These are phyloP conservation scores for Dendrolimus pini DNA, from an alignment of 2,888 invertebrate genomes.

Conservation along the genomic window DNA sequence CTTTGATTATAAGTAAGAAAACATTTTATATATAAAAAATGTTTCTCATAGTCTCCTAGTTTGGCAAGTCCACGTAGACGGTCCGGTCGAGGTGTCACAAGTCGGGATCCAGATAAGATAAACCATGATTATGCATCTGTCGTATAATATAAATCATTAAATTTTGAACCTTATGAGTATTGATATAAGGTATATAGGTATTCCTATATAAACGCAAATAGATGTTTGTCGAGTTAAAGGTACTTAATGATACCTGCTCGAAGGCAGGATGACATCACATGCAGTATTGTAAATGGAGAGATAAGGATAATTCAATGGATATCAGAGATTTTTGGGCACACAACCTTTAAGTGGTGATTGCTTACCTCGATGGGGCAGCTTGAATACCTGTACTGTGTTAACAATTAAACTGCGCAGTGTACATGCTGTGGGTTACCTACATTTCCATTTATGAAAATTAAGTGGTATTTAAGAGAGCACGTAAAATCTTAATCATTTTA, in stretches of 20 bases:
- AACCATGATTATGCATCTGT: slow-evolving; percentile 15
- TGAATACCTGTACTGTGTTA: slow-evolving; percentile 13
- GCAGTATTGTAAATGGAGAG: slow-evolving; percentile 49
- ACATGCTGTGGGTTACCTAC: no score
- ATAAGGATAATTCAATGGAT: slow-evolving; percentile 50
- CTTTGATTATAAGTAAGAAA: neutral
- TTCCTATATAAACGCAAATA: slow-evolving; percentile 3
- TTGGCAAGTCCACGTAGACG: slow-evolving; percentile 30
- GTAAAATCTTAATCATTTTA: slow-evolving; percentile 1
- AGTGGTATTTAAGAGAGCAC: no score
- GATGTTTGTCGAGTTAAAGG: slow-evolving; percentile 31
- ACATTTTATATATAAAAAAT: slow-evolving; percentile 10
- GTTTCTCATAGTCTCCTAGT: slow-evolving; percentile 22
- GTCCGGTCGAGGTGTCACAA: slow-evolving; percentile 46
- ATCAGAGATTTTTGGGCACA: slow-evolving; percentile 42
- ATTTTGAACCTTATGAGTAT: slow-evolving; percentile 15
- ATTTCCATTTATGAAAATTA: no score
- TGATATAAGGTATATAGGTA: neutral
- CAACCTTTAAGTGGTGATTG: slow-evolving; percentile 30
- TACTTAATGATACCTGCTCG: slow-evolving; percentile 55
- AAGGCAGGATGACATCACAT: slow-evolving; percentile 49
- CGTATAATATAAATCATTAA: neutral
- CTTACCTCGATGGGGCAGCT: slow-evolving; percentile 2
- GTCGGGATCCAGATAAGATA: slow-evolving; percentile 47
- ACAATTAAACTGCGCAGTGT: no score